Percentiles rank a stretch among this genome's conserved stretches.
These are phyloP conservation scores for Tiliacea aurago DNA, from an alignment of 2,888 invertebrate species.

Conservation along the genomic window DNA sequence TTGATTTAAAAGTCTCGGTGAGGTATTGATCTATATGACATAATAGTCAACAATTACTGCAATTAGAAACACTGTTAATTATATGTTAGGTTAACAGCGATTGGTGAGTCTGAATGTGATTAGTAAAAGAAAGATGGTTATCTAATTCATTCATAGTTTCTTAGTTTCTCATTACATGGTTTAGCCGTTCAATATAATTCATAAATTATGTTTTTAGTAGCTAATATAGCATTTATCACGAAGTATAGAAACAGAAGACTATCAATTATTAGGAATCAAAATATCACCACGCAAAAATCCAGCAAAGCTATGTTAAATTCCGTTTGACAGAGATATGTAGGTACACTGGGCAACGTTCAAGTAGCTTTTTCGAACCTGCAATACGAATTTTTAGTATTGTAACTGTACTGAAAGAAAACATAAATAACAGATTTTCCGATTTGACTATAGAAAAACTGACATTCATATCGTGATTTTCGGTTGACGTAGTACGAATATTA, in stretches of 20 bases:
- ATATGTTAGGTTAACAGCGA: constrained; percentile 15
- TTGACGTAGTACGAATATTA: constrained; percentile 22
- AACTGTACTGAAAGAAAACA: no score
- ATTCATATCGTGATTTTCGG: neutral
- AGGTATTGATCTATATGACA: constrained; percentile 17
- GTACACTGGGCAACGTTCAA: neutral
- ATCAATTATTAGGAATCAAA: no score
- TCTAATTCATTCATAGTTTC: constrained; percentile 14
- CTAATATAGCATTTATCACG: neutral
- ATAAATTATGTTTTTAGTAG: neutral
- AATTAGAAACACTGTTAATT: constrained; percentile 37
- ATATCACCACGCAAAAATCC: neutral
- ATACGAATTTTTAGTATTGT: no score
- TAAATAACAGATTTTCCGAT: no score
- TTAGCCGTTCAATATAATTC: neutral
- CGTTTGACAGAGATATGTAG: no score
- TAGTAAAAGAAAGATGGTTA: constrained; percentile 7
- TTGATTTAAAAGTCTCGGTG: constrained; percentile 21
- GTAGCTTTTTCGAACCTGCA: neutral
- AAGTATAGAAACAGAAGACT: no score
- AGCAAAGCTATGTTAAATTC: neutral
- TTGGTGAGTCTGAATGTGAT: constrained; percentile 14
- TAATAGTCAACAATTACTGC: constrained; percentile 36
- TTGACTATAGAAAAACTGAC: no score
- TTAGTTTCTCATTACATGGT: constrained; percentile 1